Evolutionary conservation across 1,140 invertebrate genomes (phyloP).

Genomic region (Hypothenemus hampei): DNA sequence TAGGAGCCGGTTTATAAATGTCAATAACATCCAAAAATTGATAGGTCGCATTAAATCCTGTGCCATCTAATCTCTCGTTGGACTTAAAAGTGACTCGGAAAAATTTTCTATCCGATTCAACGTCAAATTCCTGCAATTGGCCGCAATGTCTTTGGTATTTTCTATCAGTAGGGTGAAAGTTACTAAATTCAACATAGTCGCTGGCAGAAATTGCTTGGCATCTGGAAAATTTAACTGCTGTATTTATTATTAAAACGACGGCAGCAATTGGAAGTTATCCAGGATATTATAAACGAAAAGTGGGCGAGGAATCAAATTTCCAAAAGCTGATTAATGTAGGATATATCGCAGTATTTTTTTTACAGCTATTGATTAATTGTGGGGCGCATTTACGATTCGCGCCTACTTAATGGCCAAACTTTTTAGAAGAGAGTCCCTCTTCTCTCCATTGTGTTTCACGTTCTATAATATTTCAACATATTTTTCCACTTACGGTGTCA

Average conservation of each 20-base stretch:
- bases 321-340: too few species aligned
- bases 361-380: too few species aligned
- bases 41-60: slow-evolving; percentile 89
- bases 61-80: slow-evolving; percentile 87
- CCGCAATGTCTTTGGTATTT: slow-evolving; percentile 86
- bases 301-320: too few species aligned
- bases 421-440: neutral
- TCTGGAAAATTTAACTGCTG: slow-evolving; percentile 48
- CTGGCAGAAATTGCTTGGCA: slow-evolving; percentile 82
- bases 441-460: neutral
- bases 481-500: slow-evolving; percentile 68
- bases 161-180: slow-evolving; percentile 80
- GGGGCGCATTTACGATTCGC: too few species aligned
- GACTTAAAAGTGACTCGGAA: slow-evolving; percentile 92
- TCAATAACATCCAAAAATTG: slow-evolving; percentile 57
- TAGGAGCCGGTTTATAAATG: slow-evolving; percentile 15
- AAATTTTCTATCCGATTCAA: slow-evolving; percentile 86
- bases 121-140: slow-evolving; percentile 67
- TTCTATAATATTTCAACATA: neutral
- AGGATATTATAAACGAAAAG: too few species aligned
- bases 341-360: too few species aligned
- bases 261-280: too few species aligned
- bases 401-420: neutral
- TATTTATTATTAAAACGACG: neutral
- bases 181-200: slow-evolving; percentile 93